Evolutionary conservation across 2,888 invertebrate genomes (phyloP), one percentile per base, ranked within the genome.

Genomic region (Cremastobaeus sp.): DNA sequence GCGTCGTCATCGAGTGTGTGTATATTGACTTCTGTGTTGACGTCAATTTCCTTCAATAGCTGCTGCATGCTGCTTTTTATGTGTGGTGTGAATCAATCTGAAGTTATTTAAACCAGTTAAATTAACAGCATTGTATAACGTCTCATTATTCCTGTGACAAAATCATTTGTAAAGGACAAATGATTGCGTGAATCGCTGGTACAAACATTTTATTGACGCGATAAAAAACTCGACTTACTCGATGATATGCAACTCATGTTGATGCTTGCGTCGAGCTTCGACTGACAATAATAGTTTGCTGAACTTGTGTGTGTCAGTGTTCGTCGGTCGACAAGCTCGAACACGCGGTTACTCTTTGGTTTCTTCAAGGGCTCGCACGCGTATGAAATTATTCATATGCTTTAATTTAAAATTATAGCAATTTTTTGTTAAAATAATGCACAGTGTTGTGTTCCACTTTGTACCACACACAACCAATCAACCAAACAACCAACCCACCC

Each of bases 311-410:
- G n/a, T n/a, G n/a, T n/a, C n/a, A n/a, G 89, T 34, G 92, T 86
- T 18, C 90, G 83, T 62, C 90, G 86, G 80, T 94, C 93, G 72
- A 92, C 81, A 78, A 93, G 89, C 8, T 86, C 83, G 82, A 93
- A 92, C 74, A 93, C 84, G 3, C 92, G 90, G 86, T 91, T 93
- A 77, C 90, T 90, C 34, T 90, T 89, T 0, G 92, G 92, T 86
- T 89, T 92, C 88, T 79, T 90, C 59, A 96, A 88, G 9, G 95
- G 93, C 79, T 94, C 93, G 88, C 96, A 96, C 50, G 94, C 85
- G 28, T n/a, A n/a, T n/a, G n/a, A n/a, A n/a, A n/a, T n/a, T n/a
- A n/a, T n/a, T n/a, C n/a, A n/a, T n/a, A n/a, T n/a, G n/a, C n/a
- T n/a, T n/a, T n/a, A n/a, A n/a, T n/a, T n/a, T n/a, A n/a, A n/a